Base-by-base conservation (phyloP, 2,797 vertebrate genomes). In the Heterohyrax brucei region DNA sequence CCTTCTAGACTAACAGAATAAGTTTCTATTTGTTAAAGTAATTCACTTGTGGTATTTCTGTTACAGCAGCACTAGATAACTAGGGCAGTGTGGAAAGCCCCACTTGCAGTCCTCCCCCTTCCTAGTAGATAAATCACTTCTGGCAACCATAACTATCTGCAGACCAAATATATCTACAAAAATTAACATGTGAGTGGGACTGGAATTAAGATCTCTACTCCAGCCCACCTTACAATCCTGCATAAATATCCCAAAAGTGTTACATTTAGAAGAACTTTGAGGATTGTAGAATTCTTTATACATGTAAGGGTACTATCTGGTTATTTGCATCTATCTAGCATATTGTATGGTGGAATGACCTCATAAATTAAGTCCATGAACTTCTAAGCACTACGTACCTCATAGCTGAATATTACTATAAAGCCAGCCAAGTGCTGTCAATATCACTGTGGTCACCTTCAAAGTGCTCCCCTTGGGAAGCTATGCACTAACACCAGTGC, bases 181-280 rank as follows among this genome's bases (percentile, higher is more conserved):
- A 93, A 73, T 66, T 24, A 1, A 22, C 26, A 66, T 1, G 1
- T 14, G 8, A 50, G 28, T 59, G 18, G 82, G 21, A 39, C 44
- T 59, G 64, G 26, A 33, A n/a, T 84, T 82, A 76, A 82, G 33
- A 44, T 26, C 64, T 13, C 33, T 75, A 3, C 5, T 53, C 66
- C 4, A 33, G 61, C 10, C 22, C 26, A 33, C 33, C 79, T 75
- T 39, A n/a, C 5, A 81, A 50, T 21, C 28, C 48, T 8, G 0
- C 44, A 13, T 68, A 50, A 86, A 6, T 13, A 72, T 73, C 5
- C 14, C 24, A 48, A 72, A 62, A 30, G 2, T 53, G 1, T 78
- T 81, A 33, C 87, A 53, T 81, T 91, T 81, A 61, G 95, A 88
- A 77, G 66, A 81, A 7, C 10, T 64, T 64, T 61, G 68, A 88